Conservation (phyloP, 2,888 invertebrate genomes). For the Cactoblastis cactorum region DNA sequence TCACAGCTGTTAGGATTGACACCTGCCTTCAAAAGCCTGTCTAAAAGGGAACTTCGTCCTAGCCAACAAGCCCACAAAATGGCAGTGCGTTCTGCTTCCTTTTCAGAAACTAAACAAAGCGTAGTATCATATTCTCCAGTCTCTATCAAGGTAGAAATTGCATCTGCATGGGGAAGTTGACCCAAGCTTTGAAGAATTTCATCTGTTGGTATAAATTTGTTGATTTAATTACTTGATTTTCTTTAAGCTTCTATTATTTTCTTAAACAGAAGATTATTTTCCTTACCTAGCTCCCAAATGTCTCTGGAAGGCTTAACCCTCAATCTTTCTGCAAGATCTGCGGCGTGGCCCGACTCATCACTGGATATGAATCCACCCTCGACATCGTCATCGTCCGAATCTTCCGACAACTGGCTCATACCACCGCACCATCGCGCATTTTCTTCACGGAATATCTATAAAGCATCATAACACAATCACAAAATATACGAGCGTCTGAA, state of each 20-base stretch:
- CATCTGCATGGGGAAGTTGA: constrained; percentile 68
- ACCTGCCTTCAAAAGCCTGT: constrained; percentile 72
- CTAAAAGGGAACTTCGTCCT: constrained; percentile 76
- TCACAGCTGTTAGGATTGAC: constrained; percentile 83
- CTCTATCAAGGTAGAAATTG: constrained; percentile 56
- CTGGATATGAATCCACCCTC: constrained; percentile 75
- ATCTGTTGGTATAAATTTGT: constrained; percentile 36
- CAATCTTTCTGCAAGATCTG: constrained; percentile 65
- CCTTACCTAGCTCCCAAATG: constrained; percentile 72
- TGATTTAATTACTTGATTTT: background rate
- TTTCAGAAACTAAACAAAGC: constrained; percentile 44
- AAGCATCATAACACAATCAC: background rate
- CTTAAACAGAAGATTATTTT: too few relatives aligned
- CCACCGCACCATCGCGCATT: constrained; percentile 63
- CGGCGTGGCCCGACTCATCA: constrained; percentile 73
- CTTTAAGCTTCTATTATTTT: too few relatives aligned
- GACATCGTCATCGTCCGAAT: constrained; percentile 62
- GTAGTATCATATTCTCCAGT: constrained; percentile 66
- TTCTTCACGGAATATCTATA: constrained; percentile 54
- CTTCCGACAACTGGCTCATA: constrained; percentile 60
- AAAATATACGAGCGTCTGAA: background rate
- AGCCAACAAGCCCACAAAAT: constrained; percentile 82
- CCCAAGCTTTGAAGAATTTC: constrained; percentile 57
- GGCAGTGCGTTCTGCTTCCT: constrained; percentile 68
- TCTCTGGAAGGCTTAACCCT: constrained; percentile 67